phyloP scores from a whole-genome alignment of 2,888 invertebrate genomes.

The Amphipoea oculea region DNA sequence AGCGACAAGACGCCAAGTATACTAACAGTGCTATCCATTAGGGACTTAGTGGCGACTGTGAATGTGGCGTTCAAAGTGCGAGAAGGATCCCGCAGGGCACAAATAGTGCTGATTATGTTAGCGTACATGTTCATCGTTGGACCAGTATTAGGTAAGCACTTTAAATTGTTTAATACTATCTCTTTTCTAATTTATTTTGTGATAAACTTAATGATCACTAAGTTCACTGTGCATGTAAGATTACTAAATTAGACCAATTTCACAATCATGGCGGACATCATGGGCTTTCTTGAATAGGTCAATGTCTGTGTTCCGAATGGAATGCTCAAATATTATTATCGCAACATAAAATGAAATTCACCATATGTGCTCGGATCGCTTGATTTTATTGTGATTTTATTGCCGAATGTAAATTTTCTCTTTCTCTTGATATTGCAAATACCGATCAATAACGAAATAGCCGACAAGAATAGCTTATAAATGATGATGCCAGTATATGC shows the following conservation, averaged over 20 bases:
- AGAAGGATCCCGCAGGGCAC: conserved; percentile 80
- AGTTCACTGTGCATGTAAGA: background rate
- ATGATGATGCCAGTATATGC: background rate
- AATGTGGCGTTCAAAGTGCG: conserved; percentile 85
- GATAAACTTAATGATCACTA: background rate
- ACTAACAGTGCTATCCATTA: conserved; percentile 81
- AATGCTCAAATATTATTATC: conserved; percentile 57
- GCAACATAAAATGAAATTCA: conserved; percentile 65
- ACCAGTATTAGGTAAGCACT: conserved; percentile 86
- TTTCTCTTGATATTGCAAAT: conserved; percentile 55
- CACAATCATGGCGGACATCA: background rate
- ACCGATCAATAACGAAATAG: conserved; percentile 40
- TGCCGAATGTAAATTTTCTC: conserved; percentile 75
- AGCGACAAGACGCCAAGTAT: conserved; percentile 75
- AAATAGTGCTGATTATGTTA: conserved; percentile 85
- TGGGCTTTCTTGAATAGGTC: background rate
- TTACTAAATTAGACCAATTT: conserved; percentile 13
- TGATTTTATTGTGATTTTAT: conserved; percentile 82
- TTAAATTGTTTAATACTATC: conserved; percentile 22
- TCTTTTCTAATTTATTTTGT: background rate
- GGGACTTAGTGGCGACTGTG: conserved; percentile 86
- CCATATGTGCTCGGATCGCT: conserved; percentile 72
- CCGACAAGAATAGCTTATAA: conserved; percentile 10
- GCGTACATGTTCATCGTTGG: conserved; percentile 89
- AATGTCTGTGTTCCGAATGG: conserved; percentile 40